Evolutionary conservation across 1,140 invertebrate species (phyloP), one percentile per base, ranked within the genome.

Genomic region (Drosophila paulistorum): DNA sequence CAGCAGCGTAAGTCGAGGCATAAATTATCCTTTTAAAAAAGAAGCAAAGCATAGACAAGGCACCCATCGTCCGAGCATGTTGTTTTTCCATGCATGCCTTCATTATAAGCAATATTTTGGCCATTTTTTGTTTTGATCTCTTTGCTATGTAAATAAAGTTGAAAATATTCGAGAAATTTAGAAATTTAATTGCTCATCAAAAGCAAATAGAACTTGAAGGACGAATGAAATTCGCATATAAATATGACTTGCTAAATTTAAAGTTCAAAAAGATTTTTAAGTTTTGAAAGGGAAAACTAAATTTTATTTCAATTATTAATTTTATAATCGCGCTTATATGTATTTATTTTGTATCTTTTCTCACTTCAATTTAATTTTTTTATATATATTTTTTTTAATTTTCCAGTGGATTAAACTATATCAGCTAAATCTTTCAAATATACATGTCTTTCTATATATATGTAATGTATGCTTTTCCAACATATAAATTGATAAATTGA

Each of bases 1-100:
- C 51, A 77, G 60, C 66, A 77, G 60, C 66, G 74, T 77, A 77
- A 77, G 74, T 77, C 30, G 35, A 35, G 42, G 2, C 23, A 3
- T 7, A 30, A 37, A 4, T 14, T 7, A 30, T 26, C 7, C 17
- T 30, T 39, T 20, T 20, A 17, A 14, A 14, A 45, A 7, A 17
- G 14, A 45, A 37, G 7, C 35, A 37, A 37, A 37, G 1, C 35
- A 37, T 1, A 45, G 4, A 23, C 9, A 51, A 4, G 1, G 17
- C 9, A 51, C 9, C 45, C 14, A 11, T 9, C 0, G 14, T 17
- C 4, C 14, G 45, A n/a, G n/a, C 42, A 14, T 48, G 45, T 48
- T 48, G 0, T 17, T 17, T 13, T 39, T 4, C 37, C 3, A 4
- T 48, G 45, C 45, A 51, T 51, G 45, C 45, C 17, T 48, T 26